phyloP scores from a whole-genome alignment of 92 coral and sea anemone genomes.

The Pocillopora grandis region DNA sequence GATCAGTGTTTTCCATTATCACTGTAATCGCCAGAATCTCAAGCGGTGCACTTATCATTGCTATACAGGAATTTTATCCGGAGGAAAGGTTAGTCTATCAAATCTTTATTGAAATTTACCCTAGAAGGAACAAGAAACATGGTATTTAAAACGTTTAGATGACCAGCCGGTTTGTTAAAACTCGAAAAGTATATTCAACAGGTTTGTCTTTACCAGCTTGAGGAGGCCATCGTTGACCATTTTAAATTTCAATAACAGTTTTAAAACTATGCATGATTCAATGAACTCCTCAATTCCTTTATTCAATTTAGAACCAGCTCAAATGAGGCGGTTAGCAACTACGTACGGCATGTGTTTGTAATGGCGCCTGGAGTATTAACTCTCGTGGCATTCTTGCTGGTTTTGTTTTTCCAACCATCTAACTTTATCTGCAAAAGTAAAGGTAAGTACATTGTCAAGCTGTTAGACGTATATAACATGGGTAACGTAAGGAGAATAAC shows the following conservation, averaged over 20 bases:
- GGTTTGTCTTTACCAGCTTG: no score
- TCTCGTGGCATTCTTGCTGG: not conserved
- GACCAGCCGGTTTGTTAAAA: no score
- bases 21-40: conserved; percentile 3
- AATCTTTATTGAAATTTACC: no score
- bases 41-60: conserved; percentile 15
- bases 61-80: conserved; percentile 25
- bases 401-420: not conserved
- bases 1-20: conserved; percentile 15
- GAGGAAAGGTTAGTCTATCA: conserved; percentile 4
- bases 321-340: not conserved
- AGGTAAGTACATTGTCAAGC: not conserved
- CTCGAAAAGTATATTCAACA: not conserved
- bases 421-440: not conserved
- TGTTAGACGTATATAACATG: no score
- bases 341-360: not conserved
- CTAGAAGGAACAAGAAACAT: no score
- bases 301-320: not conserved
- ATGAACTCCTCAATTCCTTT: not conserved
- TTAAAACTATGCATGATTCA: no score
- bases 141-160: no score
- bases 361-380: conserved; percentile 16
- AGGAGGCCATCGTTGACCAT: no score
- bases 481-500: no score
- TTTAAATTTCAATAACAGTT: no score